phyloP scores from a whole-genome alignment of 2,113 vertebrate genomes.

The Syrrhaptes paradoxus region DNA sequence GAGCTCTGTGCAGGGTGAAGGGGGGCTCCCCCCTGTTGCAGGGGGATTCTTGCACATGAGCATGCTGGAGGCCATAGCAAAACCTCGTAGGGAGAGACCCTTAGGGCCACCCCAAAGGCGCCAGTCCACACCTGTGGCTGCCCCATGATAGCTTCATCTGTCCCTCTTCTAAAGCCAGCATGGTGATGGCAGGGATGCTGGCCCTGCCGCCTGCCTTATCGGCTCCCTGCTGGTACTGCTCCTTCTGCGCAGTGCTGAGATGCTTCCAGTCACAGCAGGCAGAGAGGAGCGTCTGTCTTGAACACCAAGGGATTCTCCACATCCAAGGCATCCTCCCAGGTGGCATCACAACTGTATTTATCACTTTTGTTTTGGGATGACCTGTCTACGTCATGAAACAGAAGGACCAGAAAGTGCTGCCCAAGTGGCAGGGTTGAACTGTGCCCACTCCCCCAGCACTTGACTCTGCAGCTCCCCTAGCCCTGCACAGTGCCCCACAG shows the following conservation, averaged over 20 bases:
- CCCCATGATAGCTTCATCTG: not conserved
- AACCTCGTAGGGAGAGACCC: accelerated
- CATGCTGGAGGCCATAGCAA: not conserved
- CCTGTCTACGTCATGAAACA: not conserved
- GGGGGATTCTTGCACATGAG: not conserved
- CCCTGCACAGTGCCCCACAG: not conserved
- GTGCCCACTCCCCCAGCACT: not conserved
- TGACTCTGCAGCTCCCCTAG: not conserved
- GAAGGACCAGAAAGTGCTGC: not conserved
- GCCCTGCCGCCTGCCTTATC: not conserved
- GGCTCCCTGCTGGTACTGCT: not conserved
- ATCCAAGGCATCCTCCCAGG: not conserved
- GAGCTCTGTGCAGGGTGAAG: not conserved
- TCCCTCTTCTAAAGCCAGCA: not conserved
- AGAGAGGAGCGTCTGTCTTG: not conserved
- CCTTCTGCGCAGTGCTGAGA: accelerated
- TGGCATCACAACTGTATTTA: not conserved
- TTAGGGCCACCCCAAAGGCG: not conserved
- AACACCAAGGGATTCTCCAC: not conserved
- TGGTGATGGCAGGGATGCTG: not conserved
- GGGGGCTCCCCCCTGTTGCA: not conserved
- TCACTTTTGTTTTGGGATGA: not conserved
- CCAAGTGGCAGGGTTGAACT: not conserved
- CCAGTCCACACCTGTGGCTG: not conserved
- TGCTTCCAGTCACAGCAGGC: not conserved